phyloP scores from a whole-genome alignment of 2,797 vertebrate genomes.

The Poecilia velifera region DNA sequence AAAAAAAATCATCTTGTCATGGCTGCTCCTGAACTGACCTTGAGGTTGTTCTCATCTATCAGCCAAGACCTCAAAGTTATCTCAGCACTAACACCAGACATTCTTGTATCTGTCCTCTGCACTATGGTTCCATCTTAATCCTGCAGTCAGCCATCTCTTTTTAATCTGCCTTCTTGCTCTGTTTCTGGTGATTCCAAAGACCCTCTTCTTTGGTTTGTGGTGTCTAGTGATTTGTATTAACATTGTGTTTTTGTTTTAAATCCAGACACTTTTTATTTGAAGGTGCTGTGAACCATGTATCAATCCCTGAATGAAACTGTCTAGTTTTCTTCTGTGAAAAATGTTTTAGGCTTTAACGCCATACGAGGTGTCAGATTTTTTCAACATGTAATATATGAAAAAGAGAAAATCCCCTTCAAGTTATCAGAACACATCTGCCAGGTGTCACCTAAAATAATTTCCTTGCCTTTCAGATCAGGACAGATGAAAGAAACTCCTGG shows the following conservation, averaged over 20 bases:
- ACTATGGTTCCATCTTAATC: conserved; percentile 49
- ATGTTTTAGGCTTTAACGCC: not conserved
- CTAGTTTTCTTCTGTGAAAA: not conserved
- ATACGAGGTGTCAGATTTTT: conserved; percentile 9
- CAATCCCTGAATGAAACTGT: conserved; percentile 9
- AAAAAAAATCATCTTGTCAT: conserved; percentile 45
- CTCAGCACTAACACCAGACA: conserved; percentile 44
- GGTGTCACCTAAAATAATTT: conserved; percentile 38
- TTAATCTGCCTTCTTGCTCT: conserved; percentile 20
- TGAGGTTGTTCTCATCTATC: conserved; percentile 62
- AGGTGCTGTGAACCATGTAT: not conserved
- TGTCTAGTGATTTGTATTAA: not conserved
- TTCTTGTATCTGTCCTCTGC: conserved; percentile 29
- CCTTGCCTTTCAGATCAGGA: conserved; percentile 42
- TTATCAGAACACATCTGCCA: conserved; percentile 34
- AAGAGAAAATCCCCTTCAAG: conserved; percentile 6
- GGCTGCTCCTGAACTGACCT: conserved; percentile 57
- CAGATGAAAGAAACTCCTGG: conserved; percentile 47
- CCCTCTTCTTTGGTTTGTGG: not conserved
- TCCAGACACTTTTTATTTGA: not conserved
- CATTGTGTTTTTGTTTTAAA: not conserved
- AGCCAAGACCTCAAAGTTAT: conserved; percentile 48
- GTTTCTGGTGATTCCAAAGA: not conserved
- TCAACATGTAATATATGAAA: not conserved
- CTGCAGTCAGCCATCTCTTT: conserved; percentile 18